A percentile compares a stretch with the other conserved stretches of the same genome.
phyloP scores from a whole-genome alignment of 2,888 invertebrate species.

The Fragum sueziense region DNA sequence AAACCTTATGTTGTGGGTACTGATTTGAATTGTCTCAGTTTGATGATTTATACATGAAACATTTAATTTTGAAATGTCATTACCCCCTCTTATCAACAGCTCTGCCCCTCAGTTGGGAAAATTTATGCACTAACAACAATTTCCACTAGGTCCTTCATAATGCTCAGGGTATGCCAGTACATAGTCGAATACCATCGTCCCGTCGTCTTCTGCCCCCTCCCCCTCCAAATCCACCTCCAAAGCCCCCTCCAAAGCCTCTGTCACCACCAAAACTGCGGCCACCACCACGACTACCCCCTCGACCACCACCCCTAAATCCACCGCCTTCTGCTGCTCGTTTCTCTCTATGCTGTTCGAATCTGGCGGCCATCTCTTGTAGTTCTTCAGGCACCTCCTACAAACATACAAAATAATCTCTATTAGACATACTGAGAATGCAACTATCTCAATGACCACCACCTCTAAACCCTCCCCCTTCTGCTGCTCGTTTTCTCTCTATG shows the following conservation, averaged over 20 bases:
- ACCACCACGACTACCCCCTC: slow-evolving; percentile 72
- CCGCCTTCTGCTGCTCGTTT: slow-evolving; percentile 61
- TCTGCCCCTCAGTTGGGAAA: no score
- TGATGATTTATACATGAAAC: no score
- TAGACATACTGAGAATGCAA: no score
- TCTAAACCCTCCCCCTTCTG: slow-evolving; percentile 66
- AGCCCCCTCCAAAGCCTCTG: slow-evolving; percentile 29
- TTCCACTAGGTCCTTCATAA: no score
- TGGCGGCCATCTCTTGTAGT: slow-evolving; percentile 89
- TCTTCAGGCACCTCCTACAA: slow-evolving; percentile 89
- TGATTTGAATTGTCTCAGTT: no score
- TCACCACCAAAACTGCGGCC: slow-evolving; percentile 54
- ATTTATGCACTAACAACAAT: no score
- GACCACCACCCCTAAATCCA: slow-evolving; percentile 61
- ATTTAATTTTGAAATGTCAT: no score
- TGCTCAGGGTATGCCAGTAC: slow-evolving; percentile 62
- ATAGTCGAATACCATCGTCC: slow-evolving; percentile 50
- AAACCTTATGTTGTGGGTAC: no score
- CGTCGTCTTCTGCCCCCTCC: slow-evolving; percentile 57
- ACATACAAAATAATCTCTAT: not conserved
- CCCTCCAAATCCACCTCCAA: slow-evolving; percentile 50
- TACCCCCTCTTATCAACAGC: no score
- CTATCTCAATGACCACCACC: slow-evolving; percentile 73
- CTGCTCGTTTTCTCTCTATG: slow-evolving; percentile 64
- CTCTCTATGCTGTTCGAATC: slow-evolving; percentile 85